Evolutionary conservation across 2,888 invertebrate genomes (phyloP).

Genomic region (Yponomeuta sedellus): DNA sequence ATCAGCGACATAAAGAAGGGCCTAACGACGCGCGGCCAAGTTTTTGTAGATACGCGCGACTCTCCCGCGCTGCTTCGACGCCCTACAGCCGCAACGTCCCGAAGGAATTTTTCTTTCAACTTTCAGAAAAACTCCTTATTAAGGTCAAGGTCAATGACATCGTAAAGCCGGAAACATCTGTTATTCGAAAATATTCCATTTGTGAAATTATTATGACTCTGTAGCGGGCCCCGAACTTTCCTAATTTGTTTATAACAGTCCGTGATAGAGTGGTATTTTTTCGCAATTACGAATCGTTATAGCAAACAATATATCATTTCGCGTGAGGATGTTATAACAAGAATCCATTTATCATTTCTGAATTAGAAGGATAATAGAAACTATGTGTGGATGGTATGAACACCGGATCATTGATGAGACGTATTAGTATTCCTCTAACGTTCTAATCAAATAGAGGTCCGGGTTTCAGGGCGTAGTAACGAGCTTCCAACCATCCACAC

Average conservation of each 20-base stretch:
- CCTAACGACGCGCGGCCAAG: conserved; percentile 36
- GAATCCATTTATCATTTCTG: conserved; percentile 7
- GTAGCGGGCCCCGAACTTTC: not conserved
- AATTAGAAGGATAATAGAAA: not conserved
- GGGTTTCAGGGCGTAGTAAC: not conserved
- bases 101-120: conserved; percentile 4
- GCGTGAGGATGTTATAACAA: not conserved
- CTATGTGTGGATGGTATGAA: not conserved
- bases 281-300: not conserved
- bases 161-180: not conserved
- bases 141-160: conserved; percentile 1
- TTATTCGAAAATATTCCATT: not conserved
- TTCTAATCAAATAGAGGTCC: not conserved
- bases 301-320: not conserved
- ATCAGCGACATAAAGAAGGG: conserved; percentile 49
- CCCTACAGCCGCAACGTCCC: not conserved
- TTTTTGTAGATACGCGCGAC: conserved; percentile 13
- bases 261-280: not conserved
- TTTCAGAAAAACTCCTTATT: conserved; percentile 11
- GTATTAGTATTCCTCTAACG: conserved; percentile 7
- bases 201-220: not conserved
- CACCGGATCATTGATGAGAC: not conserved
- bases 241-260: conserved; percentile 3
- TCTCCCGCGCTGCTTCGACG: not conserved
- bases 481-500: not conserved